Base-by-base conservation (phyloP, 1,140 invertebrate genomes). In the Scaptomyza hsui region DNA sequence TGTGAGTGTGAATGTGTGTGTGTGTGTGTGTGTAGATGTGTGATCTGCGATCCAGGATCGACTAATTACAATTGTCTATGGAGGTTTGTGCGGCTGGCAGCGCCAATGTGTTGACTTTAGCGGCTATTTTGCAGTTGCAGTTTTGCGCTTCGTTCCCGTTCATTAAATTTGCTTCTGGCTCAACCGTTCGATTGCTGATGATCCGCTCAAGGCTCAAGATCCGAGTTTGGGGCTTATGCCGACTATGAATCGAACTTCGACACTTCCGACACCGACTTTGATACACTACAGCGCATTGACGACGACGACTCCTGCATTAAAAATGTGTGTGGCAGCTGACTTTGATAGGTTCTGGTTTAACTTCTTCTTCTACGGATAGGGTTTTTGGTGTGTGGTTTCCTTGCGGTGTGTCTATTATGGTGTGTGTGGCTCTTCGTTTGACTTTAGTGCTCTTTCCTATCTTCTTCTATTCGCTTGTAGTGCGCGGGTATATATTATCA, bases 101-200 rank as follows among this genome's bases (percentile, higher is more conserved):
- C 42, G 48, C 59, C 60, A 76, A 76, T 67, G 39, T 65, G 64
- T 71, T 76, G 63, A 61, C 67, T 72, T 77, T 55, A 52, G 57
- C 48, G 76, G 60, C 64, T 85, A 75, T 75, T 62, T 61, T 68
- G 56, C 77, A 59, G 32, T 79, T 75, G 56, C n/a, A n/a, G n/a
- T 21, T 79, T 71, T 70, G 60, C 55, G 35, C 71, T 85, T 79
- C 80, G 73, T 81, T 88, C 39, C 78, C 78, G 73, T 75, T 88
- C 82, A 88, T 88, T 77, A 88, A 86, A 72, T 78, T 71, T 77
- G 53, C 26, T 67, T 71, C 67, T 72, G n/a, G 16, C 52, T 29
- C 35, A 42, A 45, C 39, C 42, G 16, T 62, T 37, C 9, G 26
- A 15, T 26, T 48, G n/a, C 18, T 24, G 19, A 29, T 57, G 12